Base-by-base conservation (phyloP, 2,888 invertebrate species). In the Scaptomyza reducta region DNA sequence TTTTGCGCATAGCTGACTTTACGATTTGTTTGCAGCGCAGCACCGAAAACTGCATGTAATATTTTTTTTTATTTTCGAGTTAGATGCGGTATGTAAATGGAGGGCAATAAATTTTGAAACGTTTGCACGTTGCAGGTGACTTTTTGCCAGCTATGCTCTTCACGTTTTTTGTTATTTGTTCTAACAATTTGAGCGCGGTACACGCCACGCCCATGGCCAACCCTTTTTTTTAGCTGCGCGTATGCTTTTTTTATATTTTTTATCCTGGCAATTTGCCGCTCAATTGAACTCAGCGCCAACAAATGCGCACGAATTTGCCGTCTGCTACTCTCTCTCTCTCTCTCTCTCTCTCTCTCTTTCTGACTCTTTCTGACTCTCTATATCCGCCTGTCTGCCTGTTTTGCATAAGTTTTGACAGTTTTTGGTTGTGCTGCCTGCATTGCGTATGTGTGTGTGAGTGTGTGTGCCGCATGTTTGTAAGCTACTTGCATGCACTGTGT, bases 321-420 rank as follows among this genome's bases (percentile, higher is more conserved):
- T 31, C 53, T 60, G 55, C 51, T 57, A 49, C 54, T 54, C 56
- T 56, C 57, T 60, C 53, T 44, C 56, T 44, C 31, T 47, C 11
- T 22, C 18, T 29, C 29, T 29, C 13, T 29, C 31, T 22, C 22
- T 22, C 1, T 22, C 22, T 22, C 22, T 22, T 3, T 22, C 22
- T 22, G 4, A 47, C 54, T 54, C 49, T 56, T n/a, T 22, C 54
- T n/a, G n/a, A n/a, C n/a, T 60, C 50, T 45, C 53, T 41, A 27
- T 22, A 29, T 14, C 25, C 4, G 40, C 9, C 70, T 68, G 71
- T 54, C 35, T 33, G 71, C 22, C 85, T 81, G 73, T 69, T 85
- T 89, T 85, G 88, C 84, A 85, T 85, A 89, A 89, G 88, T 89
- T 89, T 84, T 85, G 89, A 87, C 89, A 77, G 79, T 63, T 62